Conservation (phyloP, 2,888 invertebrate genomes). For the Napeogenes inachia region DNA sequence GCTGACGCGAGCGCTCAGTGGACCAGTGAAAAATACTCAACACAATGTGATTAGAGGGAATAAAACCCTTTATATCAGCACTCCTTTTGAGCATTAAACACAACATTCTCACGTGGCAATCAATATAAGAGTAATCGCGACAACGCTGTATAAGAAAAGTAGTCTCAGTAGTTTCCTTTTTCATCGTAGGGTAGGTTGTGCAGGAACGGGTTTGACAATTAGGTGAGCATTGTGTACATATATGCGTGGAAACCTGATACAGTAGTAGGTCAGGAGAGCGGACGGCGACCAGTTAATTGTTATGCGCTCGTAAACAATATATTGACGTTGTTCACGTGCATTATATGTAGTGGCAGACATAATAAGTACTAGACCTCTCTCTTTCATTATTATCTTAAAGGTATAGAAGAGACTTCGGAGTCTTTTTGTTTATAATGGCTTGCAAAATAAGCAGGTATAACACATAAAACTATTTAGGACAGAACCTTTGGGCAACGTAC, state of each 20-base stretch:
- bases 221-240: neutral
- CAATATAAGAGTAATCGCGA: neutral
- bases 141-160: neutral
- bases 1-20: conserved; percentile 9
- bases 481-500: neutral
- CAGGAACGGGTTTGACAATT: neutral
- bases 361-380: too few relatives aligned
- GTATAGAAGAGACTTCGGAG: too few relatives aligned
- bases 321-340: too few relatives aligned
- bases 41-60: too few relatives aligned
- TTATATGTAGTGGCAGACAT: too few relatives aligned
- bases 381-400: too few relatives aligned
- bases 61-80: too few relatives aligned
- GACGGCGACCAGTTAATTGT: neutral
- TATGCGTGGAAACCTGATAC: neutral
- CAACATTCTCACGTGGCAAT: too few relatives aligned
- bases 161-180: neutral
- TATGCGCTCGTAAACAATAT: too few relatives aligned
- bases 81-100: too few relatives aligned
- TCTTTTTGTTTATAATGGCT: too few relatives aligned
- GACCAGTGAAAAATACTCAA: neutral
- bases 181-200: neutral
- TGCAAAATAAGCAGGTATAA: too few relatives aligned
- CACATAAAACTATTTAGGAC: neutral
- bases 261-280: conserved; percentile 1